Conservation (phyloP, 2,888 invertebrate species). For the Cantharis rustica region DNA sequence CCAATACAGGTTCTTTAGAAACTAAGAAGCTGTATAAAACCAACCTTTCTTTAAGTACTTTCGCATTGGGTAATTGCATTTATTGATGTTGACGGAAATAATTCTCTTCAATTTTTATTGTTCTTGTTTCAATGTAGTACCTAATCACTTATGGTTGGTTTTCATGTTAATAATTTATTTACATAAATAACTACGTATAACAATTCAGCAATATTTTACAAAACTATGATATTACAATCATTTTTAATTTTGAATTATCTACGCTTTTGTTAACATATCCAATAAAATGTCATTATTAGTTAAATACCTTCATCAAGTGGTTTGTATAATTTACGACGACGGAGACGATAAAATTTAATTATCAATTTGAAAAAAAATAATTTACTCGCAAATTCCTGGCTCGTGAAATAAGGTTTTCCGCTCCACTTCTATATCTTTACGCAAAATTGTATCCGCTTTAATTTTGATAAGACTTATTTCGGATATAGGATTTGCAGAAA, state of each 20-base stretch:
- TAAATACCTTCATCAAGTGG: background rate
- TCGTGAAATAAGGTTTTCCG: too few relatives aligned
- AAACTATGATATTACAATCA: too few relatives aligned
- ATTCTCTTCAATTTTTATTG: background rate
- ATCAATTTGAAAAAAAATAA: too few relatives aligned
- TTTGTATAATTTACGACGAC: background rate
- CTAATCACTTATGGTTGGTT: background rate
- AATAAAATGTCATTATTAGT: background rate
- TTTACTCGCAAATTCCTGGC: too few relatives aligned
- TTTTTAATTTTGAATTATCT: background rate
- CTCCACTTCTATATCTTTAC: too few relatives aligned
- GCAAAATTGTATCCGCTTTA: too few relatives aligned
- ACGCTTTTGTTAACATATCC: background rate
- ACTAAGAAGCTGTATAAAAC: slow-evolving; percentile 14
- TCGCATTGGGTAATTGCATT: background rate
- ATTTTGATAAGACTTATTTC: too few relatives aligned
- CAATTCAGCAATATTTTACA: background rate
- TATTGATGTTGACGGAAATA: background rate
- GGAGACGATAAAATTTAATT: too few relatives aligned
- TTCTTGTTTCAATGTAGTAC: background rate
- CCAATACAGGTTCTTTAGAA: slow-evolving; percentile 10
- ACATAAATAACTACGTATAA: background rate
- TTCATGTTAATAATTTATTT: background rate
- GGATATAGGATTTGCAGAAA: too few relatives aligned
- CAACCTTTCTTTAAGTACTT: background rate